phyloP scores from a whole-genome alignment of 2,888 invertebrate species.

The Myopa testacea region DNA sequence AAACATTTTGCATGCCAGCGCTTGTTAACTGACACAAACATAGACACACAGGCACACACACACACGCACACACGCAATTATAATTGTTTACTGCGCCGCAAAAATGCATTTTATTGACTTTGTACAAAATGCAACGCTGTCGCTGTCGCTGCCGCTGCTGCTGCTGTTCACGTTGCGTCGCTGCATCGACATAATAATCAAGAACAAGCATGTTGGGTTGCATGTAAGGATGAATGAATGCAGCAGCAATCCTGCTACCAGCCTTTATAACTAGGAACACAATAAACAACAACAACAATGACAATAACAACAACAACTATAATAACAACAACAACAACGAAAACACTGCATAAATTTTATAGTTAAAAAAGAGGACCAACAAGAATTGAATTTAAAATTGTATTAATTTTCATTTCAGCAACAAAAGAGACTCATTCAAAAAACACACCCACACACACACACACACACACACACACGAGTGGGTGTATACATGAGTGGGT shows the following conservation, averaged over 20 bases:
- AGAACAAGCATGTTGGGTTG: slow-evolving; percentile 6
- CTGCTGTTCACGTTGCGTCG: background rate
- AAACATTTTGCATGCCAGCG: slow-evolving; percentile 30
- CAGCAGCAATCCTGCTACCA: background rate
- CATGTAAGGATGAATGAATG: too few relatives aligned
- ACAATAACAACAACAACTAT: background rate
- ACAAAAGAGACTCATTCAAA: slow-evolving; percentile 31
- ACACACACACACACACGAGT: background rate
- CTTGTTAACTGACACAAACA: slow-evolving; percentile 36
- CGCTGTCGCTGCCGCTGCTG: slow-evolving; percentile 11
- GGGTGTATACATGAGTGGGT: background rate
- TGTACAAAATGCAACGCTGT: slow-evolving; percentile 19
- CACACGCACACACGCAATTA: slow-evolving; percentile 18
- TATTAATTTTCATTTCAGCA: slow-evolving; percentile 43
- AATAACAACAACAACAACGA: slow-evolving; percentile 4
- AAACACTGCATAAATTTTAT: slow-evolving; percentile 28
- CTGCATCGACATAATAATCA: slow-evolving; percentile 21
- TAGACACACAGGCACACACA: slow-evolving; percentile 18
- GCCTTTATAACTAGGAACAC: slow-evolving; percentile 4
- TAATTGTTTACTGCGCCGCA: slow-evolving; percentile 32
- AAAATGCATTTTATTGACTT: slow-evolving; percentile 39
- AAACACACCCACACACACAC: background rate
- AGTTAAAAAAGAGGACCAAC: background rate
- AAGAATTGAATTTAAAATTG: slow-evolving; percentile 39
- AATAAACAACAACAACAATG: slow-evolving; percentile 11